Evolutionary conservation across 2,797 vertebrate species (phyloP).

Genomic region (Myotis pilosus): DNA sequence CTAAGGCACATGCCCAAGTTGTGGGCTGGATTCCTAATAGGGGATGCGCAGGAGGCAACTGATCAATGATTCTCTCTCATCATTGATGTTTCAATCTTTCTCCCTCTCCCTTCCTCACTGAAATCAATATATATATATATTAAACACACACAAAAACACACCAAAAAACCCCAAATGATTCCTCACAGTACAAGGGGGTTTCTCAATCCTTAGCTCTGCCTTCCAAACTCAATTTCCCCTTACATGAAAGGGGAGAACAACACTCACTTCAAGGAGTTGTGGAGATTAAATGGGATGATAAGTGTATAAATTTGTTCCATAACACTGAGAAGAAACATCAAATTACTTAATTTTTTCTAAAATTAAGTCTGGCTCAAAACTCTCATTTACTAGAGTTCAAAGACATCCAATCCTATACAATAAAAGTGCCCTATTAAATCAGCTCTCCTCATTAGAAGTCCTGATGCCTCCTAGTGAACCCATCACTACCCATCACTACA

Average conservation of each 20-base stretch:
- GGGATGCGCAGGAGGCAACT: too few relatives aligned
- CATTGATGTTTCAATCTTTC: too few relatives aligned
- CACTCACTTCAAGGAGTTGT: not conserved
- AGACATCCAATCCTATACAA: not conserved
- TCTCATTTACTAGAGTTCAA: not conserved
- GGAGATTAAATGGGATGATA: not conserved
- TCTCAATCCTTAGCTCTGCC: not conserved
- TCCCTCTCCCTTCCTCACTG: too few relatives aligned
- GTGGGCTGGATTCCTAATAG: too few relatives aligned
- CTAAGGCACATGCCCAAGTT: too few relatives aligned
- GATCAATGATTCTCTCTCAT: too few relatives aligned
- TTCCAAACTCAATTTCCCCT: not conserved
- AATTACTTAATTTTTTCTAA: conserved; percentile 46
- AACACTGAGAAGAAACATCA: not conserved
- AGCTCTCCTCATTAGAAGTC: not conserved
- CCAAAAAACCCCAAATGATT: not conserved
- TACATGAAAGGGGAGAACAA: not conserved
- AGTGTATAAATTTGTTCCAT: conserved; percentile 2
- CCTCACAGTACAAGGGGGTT: not conserved
- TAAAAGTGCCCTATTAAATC: not conserved
- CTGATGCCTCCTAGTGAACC: not conserved
- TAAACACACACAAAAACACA: too few relatives aligned
- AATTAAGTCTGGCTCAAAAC: not conserved
- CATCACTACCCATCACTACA: not conserved
- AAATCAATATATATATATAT: too few relatives aligned